Evolutionary conservation across 2,113 vertebrate species (phyloP), one percentile per base, ranked within the genome.

Genomic region (Hyperopisus bebe): DNA sequence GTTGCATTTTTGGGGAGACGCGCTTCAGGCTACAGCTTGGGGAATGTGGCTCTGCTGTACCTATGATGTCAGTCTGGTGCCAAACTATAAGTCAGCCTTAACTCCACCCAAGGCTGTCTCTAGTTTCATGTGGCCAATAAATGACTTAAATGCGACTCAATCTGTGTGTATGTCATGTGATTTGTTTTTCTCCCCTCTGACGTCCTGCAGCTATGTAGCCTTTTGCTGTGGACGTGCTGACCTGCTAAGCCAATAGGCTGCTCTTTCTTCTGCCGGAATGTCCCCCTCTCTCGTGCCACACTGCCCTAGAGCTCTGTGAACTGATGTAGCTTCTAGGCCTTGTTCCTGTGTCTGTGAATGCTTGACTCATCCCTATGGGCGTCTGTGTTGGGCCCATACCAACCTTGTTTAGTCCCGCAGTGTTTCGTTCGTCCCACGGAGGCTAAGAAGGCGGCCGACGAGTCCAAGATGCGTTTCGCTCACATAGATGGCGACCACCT

Each of bases 341-440:
- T 98, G 96, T 98, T 98, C 96, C 96, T 97, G 96, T 97, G 91
- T 98, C 97, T 97, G 96, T 98, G 97, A 98, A 97, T 97, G 96
- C 97, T 97, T 97, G 97, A 99, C 98, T 99, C 97, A 98, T 97
- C 97, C 97, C 97, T 98, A 96, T 98, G 98, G 97, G 98, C 97
- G 97, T 98, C 98, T 98, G 97, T 97, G 98, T 99, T 98, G 97
- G 95, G 97, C 98, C 97, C 97, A 98, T 98, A 99, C 98, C 98
- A 98, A 98, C 98, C 97, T 98, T 99, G 98, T 99, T 98, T 99
- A 99, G 98, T 99, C 98, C 98, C 98, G 97, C 98, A 99, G 98
- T 99, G 98, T 97, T 99, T 99, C 96, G 97, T 99, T 95, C 97
- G 98, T 91, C 98, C 98, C 94, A 98, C 97, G 95, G 98, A 99